Evolutionary conservation across 2,113 vertebrate species (phyloP).

Genomic region (Cyanoderma ruficeps): DNA sequence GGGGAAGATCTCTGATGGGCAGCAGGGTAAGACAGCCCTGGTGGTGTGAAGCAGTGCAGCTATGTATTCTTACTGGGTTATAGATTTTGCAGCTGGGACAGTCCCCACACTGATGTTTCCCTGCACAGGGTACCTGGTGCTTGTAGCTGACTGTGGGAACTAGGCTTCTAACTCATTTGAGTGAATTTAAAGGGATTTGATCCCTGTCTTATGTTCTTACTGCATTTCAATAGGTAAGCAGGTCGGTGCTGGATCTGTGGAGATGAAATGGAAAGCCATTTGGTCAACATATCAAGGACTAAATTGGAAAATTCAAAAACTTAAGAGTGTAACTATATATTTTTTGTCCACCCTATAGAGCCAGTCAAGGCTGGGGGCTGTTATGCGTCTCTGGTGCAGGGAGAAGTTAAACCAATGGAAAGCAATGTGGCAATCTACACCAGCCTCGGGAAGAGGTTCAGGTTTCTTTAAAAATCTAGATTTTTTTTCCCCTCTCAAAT

Average conservation of each 20-base stretch:
- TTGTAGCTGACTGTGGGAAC: background rate
- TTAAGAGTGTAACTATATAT: background rate
- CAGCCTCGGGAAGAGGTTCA: background rate
- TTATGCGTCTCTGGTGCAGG: fast-evolving
- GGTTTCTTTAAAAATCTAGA: background rate
- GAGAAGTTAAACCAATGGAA: background rate
- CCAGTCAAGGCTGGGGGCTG: background rate
- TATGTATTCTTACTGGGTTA: background rate
- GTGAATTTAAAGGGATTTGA: background rate
- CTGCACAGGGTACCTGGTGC: background rate
- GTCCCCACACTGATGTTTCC: background rate
- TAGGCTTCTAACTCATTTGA: background rate
- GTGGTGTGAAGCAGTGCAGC: fast-evolving
- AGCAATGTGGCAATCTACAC: background rate
- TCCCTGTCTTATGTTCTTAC: background rate
- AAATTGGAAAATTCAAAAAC: background rate
- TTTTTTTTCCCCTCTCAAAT: background rate
- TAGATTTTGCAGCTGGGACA: background rate
- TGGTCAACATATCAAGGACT: background rate
- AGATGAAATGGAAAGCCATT: background rate
- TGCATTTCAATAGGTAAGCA: background rate
- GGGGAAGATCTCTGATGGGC: background rate
- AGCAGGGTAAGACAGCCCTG: background rate
- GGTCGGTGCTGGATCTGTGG: background rate
- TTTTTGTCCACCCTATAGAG: background rate